Evolutionary conservation across 2,113 vertebrate genomes (phyloP).

Genomic region (Oncorhynchus gorbuscha): DNA sequence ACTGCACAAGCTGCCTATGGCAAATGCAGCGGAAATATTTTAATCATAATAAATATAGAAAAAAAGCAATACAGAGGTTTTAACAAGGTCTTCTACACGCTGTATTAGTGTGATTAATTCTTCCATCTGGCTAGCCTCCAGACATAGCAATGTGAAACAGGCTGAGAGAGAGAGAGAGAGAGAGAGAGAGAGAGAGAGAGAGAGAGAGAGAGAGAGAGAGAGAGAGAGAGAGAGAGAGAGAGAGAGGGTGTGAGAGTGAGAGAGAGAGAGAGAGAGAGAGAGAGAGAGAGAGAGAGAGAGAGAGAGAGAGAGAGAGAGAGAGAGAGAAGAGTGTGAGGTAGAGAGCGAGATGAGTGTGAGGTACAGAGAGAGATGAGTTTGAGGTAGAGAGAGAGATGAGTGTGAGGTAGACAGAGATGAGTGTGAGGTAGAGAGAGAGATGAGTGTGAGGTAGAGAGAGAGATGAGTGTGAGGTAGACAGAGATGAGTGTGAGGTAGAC

Average conservation of each 20-base stretch:
- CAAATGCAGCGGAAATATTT: slow-evolving; percentile 49
- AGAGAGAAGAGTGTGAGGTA: too few relatives aligned
- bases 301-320: too few relatives aligned
- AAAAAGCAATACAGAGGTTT: slow-evolving; percentile 59
- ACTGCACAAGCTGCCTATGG: slow-evolving; percentile 45
- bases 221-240: too few relatives aligned
- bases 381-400: not conserved
- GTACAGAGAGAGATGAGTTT: too few relatives aligned
- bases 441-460: too few relatives aligned
- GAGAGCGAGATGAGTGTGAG: too few relatives aligned
- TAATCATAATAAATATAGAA: slow-evolving; percentile 55
- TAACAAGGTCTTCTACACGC: slow-evolving; percentile 60
- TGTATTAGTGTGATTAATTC: slow-evolving; percentile 63
- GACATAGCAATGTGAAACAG: slow-evolving; percentile 29
- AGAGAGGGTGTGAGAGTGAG: too few relatives aligned
- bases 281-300: fast-evolving
- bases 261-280: too few relatives aligned
- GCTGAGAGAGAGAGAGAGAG: not conserved
- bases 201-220: too few relatives aligned
- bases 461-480: too few relatives aligned
- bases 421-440: too few relatives aligned
- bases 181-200: not conserved
- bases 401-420: not conserved
- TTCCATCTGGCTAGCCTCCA: slow-evolving; percentile 46
- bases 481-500: too few relatives aligned